phyloP scores from a whole-genome alignment of 2,888 invertebrate genomes.

The Escarpia spicata region DNA sequence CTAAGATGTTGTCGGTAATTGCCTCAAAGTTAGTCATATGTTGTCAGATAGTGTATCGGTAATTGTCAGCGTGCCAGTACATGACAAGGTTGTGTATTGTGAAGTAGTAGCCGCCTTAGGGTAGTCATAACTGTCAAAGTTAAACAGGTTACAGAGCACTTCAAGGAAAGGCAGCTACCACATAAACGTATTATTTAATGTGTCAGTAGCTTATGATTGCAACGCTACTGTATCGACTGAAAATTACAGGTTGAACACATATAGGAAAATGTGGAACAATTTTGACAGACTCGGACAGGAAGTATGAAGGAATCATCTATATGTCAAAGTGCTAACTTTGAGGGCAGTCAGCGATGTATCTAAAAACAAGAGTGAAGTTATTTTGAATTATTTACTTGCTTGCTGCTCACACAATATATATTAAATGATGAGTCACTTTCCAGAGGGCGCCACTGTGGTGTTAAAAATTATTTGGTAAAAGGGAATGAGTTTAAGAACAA shows the following conservation, averaged over 20 bases:
- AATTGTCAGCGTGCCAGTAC: not conserved
- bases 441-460: too few species aligned
- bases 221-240: not conserved
- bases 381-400: too few species aligned
- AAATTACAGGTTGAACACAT: not conserved
- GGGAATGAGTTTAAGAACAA: too few species aligned
- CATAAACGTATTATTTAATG: not conserved
- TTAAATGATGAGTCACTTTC: too few species aligned
- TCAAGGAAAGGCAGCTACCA: not conserved
- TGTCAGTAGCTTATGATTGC: not conserved
- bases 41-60: not conserved
- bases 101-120: not conserved
- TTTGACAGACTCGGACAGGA: too few species aligned
- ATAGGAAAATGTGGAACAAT: not conserved
- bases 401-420: too few species aligned
- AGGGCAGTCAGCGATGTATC: too few species aligned
- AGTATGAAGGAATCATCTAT: too few species aligned
- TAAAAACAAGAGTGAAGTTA: too few species aligned
- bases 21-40: not conserved
- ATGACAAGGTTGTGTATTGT: not conserved
- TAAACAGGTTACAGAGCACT: not conserved
- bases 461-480: too few species aligned
- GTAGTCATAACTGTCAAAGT: not conserved
- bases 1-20: not conserved
- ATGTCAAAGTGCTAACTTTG: too few species aligned